phyloP scores from a whole-genome alignment of 2,113 vertebrate genomes.

The Microcebus lehilahytsara region DNA sequence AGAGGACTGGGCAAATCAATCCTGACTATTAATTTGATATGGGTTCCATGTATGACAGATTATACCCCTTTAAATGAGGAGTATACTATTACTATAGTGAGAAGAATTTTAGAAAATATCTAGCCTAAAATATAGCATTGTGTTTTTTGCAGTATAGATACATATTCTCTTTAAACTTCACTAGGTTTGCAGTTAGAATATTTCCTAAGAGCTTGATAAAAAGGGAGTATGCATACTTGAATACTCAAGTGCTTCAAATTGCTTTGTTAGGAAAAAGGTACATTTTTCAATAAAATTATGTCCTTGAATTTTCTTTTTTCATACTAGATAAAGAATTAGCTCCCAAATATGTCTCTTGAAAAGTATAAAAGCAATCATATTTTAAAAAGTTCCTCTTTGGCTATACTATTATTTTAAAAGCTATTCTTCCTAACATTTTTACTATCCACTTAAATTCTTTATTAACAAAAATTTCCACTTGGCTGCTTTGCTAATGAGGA shows the following conservation, averaged over 20 bases:
- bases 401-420: constrained; percentile 38
- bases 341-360: constrained; percentile 17
- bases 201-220: not conserved
- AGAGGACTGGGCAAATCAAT: not conserved
- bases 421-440: constrained; percentile 21
- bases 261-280: constrained; percentile 21
- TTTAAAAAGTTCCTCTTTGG: not conserved
- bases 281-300: constrained; percentile 3
- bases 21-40: not conserved
- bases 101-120: not conserved
- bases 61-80: constrained; percentile 7
- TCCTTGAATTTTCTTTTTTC: not conserved
- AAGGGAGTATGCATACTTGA: not conserved
- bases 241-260: not conserved
- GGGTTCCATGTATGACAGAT: constrained; percentile 5
- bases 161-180: not conserved
- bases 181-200: not conserved
- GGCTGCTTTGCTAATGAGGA: constrained; percentile 26
- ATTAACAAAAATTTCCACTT: constrained; percentile 26
- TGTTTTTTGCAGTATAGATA: not conserved
- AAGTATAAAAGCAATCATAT: not conserved
- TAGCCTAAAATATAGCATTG: not conserved
- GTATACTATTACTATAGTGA: not conserved
- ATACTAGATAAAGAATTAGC: constrained; percentile 5
- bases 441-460: constrained; percentile 49